A percentile compares a stretch with the other conserved stretches of the same genome.
These are phyloP conservation scores for Cervus canadensis DNA, from an alignment of 2,113 vertebrate genomes.

Conservation along the genomic window DNA sequence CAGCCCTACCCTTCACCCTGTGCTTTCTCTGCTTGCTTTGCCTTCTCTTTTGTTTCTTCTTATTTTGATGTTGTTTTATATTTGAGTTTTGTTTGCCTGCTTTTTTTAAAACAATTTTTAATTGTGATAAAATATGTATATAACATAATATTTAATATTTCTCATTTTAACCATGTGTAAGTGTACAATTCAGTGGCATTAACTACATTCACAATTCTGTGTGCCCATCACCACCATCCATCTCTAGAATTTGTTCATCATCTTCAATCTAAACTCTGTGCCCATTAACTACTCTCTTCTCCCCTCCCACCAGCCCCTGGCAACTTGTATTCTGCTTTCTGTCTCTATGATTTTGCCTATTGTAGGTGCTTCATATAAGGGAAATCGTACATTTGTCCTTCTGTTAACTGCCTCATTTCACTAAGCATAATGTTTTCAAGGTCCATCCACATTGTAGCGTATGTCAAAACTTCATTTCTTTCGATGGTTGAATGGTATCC, in stretches of 20 bases:
- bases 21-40: neutral
- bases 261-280: neutral
- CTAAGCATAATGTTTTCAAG: neutral
- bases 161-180: neutral
- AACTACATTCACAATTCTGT: neutral
- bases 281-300: neutral
- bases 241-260: neutral
- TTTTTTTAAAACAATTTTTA: neutral
- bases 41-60: neutral
- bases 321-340: neutral
- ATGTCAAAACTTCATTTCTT: neutral
- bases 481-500: neutral
- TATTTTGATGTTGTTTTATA: neutral
- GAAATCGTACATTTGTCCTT: neutral
- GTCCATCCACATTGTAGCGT: neutral
- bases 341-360: neutral
- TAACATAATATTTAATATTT: neutral
- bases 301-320: neutral
- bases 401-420: neutral
- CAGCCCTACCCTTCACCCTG: neutral
- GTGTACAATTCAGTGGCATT: neutral
- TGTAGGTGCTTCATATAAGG: neutral
- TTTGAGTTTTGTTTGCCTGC: neutral
- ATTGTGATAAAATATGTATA: neutral
- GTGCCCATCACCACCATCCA: neutral